phyloP scores from a whole-genome alignment of 2,113 vertebrate genomes.

The Zapus hudsonius region DNA sequence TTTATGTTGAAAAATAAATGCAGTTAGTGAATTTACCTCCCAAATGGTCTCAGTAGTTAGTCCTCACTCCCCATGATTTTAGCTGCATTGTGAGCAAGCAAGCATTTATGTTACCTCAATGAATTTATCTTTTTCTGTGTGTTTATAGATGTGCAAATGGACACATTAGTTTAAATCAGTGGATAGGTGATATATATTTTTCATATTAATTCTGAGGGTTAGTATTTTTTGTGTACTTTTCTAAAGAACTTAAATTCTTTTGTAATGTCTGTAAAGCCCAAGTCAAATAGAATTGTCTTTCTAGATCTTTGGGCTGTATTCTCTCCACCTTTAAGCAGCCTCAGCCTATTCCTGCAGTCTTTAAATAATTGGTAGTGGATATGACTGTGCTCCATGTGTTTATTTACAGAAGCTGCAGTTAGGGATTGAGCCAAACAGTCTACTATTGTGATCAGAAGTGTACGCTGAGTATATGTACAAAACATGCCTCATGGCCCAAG shows the following conservation, averaged over 20 bases:
- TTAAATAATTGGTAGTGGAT: slow-evolving; percentile 26
- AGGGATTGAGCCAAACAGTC: not conserved
- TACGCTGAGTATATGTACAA: not conserved
- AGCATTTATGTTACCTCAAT: slow-evolving; percentile 29
- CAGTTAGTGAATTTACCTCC: not conserved
- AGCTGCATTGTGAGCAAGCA: slow-evolving; percentile 29
- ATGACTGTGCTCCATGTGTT: not conserved
- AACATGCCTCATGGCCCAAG: slow-evolving; percentile 14
- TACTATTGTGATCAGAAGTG: slow-evolving; percentile 25
- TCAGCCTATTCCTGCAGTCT: slow-evolving; percentile 9
- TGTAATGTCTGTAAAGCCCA: slow-evolving; percentile 1
- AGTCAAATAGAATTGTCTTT: slow-evolving; percentile 32
- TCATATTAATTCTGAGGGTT: slow-evolving; percentile 29
- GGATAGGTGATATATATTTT: not conserved
- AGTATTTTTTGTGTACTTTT: slow-evolving; percentile 28
- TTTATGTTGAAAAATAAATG: slow-evolving; percentile 61
- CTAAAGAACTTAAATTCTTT: slow-evolving; percentile 23
- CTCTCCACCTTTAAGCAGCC: not conserved
- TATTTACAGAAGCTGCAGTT: slow-evolving; percentile 14
- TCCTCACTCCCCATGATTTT: not conserved
- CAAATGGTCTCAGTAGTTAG: not conserved
- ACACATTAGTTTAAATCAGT: slow-evolving; percentile 35
- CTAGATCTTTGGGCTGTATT: not conserved
- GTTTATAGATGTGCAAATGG: slow-evolving; percentile 22
- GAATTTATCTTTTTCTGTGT: slow-evolving; percentile 44